Conservation (phyloP, 2,113 vertebrate species). For the Bubo scandiacus region DNA sequence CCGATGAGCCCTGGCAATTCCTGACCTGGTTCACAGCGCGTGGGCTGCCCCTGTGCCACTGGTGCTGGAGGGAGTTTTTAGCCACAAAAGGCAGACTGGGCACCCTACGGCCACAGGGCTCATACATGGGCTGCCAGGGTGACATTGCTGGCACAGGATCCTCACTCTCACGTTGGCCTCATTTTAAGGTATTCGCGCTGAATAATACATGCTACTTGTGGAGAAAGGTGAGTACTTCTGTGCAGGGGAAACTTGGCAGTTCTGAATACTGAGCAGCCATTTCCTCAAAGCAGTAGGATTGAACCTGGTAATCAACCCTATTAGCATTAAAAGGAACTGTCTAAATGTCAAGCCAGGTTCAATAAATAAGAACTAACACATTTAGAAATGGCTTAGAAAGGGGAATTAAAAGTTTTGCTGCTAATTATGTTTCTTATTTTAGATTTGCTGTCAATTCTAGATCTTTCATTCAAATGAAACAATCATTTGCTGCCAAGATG, state of each 20-base stretch:
- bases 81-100: not conserved
- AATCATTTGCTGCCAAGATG: not conserved
- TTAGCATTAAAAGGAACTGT: slow-evolving; percentile 20
- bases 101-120: accelerated
- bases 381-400: not conserved
- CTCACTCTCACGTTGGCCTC: not conserved
- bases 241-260: not conserved
- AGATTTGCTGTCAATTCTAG: not conserved
- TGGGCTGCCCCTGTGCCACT: not conserved
- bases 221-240: not conserved
- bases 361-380: not conserved
- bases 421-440: slow-evolving; percentile 45
- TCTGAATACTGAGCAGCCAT: not conserved
- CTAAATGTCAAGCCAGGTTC: not conserved
- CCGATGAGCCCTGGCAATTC: not conserved
- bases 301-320: not conserved
- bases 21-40: accelerated
- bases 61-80: not conserved
- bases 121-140: not conserved
- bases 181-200: not conserved
- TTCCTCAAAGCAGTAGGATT: not conserved
- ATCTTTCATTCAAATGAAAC: slow-evolving; percentile 21
- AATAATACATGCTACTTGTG: not conserved
- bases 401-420: slow-evolving; percentile 45
- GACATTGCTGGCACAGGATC: not conserved